Evolutionary conservation across 2,797 vertebrate species (phyloP).

Genomic region (Macropodus opercularis): DNA sequence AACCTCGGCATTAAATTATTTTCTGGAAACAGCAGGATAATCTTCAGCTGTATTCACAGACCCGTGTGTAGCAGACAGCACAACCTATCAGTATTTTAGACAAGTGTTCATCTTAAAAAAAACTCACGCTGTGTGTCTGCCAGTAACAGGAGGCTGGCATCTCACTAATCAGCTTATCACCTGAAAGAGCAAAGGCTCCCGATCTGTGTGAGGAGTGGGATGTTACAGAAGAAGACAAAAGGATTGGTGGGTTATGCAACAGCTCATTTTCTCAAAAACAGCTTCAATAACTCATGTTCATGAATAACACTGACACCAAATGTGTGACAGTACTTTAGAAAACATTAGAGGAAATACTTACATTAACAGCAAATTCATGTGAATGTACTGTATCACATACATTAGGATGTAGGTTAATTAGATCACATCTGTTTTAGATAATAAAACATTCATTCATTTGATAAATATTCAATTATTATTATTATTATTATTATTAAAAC

Average conservation of each 20-base stretch:
- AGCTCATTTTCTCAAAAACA: conserved; percentile 6
- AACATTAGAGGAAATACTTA: background rate
- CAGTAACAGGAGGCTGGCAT: conserved; percentile 34
- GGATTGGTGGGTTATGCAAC: conserved; percentile 38
- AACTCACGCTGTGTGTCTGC: conserved; percentile 35
- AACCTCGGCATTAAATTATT: conserved; percentile 3
- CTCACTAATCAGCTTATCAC: conserved; percentile 66
- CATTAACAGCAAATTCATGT: background rate
- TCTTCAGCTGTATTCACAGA: conserved; percentile 25
- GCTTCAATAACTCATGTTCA: background rate
- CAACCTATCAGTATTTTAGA: conserved; percentile 34
- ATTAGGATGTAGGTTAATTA: too few relatives aligned
- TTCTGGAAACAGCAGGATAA: conserved; percentile 28
- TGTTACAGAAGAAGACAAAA: background rate
- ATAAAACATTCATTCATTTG: background rate
- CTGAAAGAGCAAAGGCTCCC: conserved; percentile 44
- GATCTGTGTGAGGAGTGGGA: conserved; percentile 1
- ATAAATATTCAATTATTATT: too few relatives aligned
- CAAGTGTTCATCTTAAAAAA: conserved; percentile 18
- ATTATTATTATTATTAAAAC: too few relatives aligned
- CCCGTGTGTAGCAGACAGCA: background rate
- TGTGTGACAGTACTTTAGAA: background rate
- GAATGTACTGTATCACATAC: background rate
- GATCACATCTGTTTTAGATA: background rate
- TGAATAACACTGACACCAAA: background rate